Base-by-base conservation (phyloP, 2,113 vertebrate species). In the Oplegnathus fasciatus region DNA sequence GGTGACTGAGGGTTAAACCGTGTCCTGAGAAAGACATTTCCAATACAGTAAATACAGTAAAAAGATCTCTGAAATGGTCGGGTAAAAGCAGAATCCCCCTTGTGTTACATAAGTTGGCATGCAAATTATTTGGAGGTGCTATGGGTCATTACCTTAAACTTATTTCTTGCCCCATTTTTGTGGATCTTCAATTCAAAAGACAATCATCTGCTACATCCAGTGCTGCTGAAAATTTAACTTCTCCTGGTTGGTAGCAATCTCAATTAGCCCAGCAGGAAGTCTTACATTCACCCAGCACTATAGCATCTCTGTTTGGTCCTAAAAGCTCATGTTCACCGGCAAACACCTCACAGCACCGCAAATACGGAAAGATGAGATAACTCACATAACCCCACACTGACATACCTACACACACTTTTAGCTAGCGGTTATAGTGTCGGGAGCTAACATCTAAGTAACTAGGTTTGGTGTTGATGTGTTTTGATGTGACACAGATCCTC, bases 401-500 rank as follows among this genome's bases (percentile, higher is more conserved):
- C 30, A 80, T 3, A 74, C 17, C 22, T 24, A 58, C 48, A 69
- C 24, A 32, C 14, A 46, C 52, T 50, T 71, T 50, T 37, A 62
- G 30, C 28, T 13, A 0, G 50, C 22, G 1, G 58, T 18, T n/a
- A 24, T 52, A n/a, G 64, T 32, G 61, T 50, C 8, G 9, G 15
- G 64, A 55, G 60, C 55, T 70, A 84, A 62, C 46, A 44, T 58
- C 18, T 67, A 55, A 48, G 46, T 85, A 57, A 46, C 37, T 37
- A 30, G 48, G 24, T 37, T 15, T n/a, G 26, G 10, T 44, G 52
- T 14, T 79, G 46, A 68, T 40, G 57, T 75, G 71, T 77, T 86
- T 75, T 87, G 82, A 90, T 84, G 84, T 66, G 73, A 82, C 77
- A 65, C 66, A 54, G 64, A 82, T 44, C 71, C 85, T 92, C 77